These are phyloP conservation scores for Resseliella maxima DNA, from an alignment of 2,888 invertebrate species.

Conservation along the genomic window DNA sequence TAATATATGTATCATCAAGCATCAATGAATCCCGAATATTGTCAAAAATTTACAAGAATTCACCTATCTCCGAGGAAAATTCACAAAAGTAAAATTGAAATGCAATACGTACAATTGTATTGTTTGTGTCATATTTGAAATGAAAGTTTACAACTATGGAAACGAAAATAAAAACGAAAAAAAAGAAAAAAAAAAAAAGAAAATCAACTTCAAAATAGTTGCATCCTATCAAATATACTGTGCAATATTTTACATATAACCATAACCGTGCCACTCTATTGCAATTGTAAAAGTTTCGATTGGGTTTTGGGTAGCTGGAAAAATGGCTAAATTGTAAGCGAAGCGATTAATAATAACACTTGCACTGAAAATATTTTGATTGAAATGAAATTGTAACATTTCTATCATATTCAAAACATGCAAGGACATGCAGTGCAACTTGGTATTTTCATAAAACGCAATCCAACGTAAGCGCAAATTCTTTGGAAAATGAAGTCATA, in stretches of 20 bases:
- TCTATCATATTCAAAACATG: not conserved
- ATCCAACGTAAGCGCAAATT: constrained; percentile 29
- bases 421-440: not conserved
- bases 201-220: too few relatives aligned
- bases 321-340: not conserved
- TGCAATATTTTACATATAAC: too few relatives aligned
- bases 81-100: not conserved
- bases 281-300: not conserved
- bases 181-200: not conserved
- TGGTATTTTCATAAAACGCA: constrained; percentile 44
- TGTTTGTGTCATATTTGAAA: not conserved
- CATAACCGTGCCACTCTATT: not conserved
- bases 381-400: constrained; percentile 14
- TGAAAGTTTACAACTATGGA: not conserved
- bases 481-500: constrained; percentile 34
- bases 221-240: too few relatives aligned
- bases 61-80: not conserved
- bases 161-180: not conserved
- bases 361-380: constrained; percentile 6
- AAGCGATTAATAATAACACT: not conserved
- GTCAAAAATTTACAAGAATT: not conserved
- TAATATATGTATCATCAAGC: not conserved
- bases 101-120: not conserved
- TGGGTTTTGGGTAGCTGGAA: not conserved
- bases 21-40: not conserved